Base-by-base conservation (phyloP, 2,797 vertebrate genomes). In the Podarcis lilfordi region DNA sequence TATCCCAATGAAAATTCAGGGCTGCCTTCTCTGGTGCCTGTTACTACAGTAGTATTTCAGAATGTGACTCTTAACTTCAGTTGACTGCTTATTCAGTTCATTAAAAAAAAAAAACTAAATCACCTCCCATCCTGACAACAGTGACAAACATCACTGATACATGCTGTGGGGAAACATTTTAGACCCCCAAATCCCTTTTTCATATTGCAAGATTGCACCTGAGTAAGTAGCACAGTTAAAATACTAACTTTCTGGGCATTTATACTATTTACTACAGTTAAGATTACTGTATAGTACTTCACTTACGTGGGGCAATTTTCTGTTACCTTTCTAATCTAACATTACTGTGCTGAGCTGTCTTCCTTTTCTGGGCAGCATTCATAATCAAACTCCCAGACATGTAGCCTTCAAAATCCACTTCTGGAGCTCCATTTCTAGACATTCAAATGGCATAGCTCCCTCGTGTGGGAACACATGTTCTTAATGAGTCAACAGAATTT, bases 381-480 rank as follows among this genome's bases (percentile, higher is more conserved):
- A 72, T 21, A 76, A 75, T 35, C 59, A 4, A 35, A 68, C 61
- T 86, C 69, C 76, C 76, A 80, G 90, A 69, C 35, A 9, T n/a
- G n/a, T 25, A 74, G 61, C 76, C 79, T 88, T 84, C 50, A 78
- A 32, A 78, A 84, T 29, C 68, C 43, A 32, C 71, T 74, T 64
- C 32, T 45, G 37, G 40, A 72, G 32, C 19, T 64, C 75, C 8
- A 32, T 35, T 8, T 50, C 35, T 23, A 74, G 68, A 66, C 37
- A n/a, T 0, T 6, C 17, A 71, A 0, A 89, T 8, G 2, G 1
- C 0, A 2, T 13, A 85, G 90, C 94, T 94, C 94, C 95, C 95
- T 91, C 94, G 93, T 1, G 88, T 94, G 95, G 50, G 93, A 86
- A 85, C 86, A 15, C 17, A 1, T 0, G 5, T 35, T 4, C 25